Base-by-base conservation (phyloP, 2,113 vertebrate genomes). In the Romanogobio albipinnatus region DNA sequence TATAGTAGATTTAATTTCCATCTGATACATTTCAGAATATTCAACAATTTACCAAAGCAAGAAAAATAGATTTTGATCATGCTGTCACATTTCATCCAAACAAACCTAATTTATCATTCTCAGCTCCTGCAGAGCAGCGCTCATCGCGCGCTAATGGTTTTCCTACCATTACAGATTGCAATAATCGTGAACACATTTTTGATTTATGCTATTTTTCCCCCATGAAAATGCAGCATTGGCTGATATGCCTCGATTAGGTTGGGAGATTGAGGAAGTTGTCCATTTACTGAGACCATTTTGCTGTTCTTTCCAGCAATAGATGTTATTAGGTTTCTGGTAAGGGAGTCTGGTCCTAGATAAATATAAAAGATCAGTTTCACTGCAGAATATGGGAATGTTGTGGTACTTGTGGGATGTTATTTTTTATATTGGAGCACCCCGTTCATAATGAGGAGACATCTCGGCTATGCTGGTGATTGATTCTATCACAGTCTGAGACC, bases 391-490 rank as follows among this genome's bases (percentile, higher is more conserved):
- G 4, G 22, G 7, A 17, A 62, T 79, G 84, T 82, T 45, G 68
- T 71, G 45, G 81, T 61, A 39, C 59, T 84, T 71, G 73, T 56
- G 36, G 58, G 75, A 70, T 75, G 86, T 71, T 17, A 15, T 88
- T 89, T 85, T 77, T n/a, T 45, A 71, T 66, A 81, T 17, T 81
- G 84, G n/a, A 84, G 83, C 36, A 87, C 43, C 77, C 58, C 22
- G 56, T 85, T 62, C 24, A 77, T 82, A 89, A 90, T 80, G 85
- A 90, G 89, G 91, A 73, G 86, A 88, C 91, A 92, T 90, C 87
- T 36, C 76, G 17, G 71, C 66, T 36, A 56, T 70, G 86, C 88
- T 85, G 87, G 90, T 92, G 92, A 94, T 92, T 90, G 87, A 94
- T 92, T 87, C 10, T 24, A 39, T 84, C 86, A 84, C 74, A 86